Evolutionary conservation across 2,888 invertebrate genomes (phyloP), one percentile per base, ranked within the genome.

Genomic region (Drosophila melanosoma): DNA sequence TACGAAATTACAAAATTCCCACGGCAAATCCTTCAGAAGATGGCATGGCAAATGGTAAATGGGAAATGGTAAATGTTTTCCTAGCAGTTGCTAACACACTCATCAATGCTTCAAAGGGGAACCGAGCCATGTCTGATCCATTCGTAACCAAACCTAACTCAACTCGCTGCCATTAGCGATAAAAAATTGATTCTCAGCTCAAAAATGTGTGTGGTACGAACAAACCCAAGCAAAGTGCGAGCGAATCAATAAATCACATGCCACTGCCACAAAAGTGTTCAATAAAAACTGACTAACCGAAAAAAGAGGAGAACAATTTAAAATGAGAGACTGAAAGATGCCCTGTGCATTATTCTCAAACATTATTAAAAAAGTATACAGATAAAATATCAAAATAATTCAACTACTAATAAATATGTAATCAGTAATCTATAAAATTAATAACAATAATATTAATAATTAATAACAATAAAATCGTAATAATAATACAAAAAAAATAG

Each of bases 1-100:
- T 89, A 89, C 89, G 72, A 82, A 85, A 85, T 89, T 82, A 76
- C 63, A 15, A 80, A 87, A 87, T 85, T 89, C 85, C 89, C 89
- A 85, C 89, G 89, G 69, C 82, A 87, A 84, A 87, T 80, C 82
- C 87, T 84, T 79, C 82, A 77, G 83, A 38, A 60, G 61, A 81
- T 66, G 57, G 66, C 69, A 17, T 38, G 17, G 17, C 29, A 4
- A 29, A 48, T 45, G 58, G 51, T 33, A 62, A 59, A 63, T 56
- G 48, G 51, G 58, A 32, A 56, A 57, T 69, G 79, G 72, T 78
- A 73, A 84, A 87, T 86, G 81, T 78, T 68, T 86, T 64, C 71
- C 81, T 61, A 80, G 66, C 81, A 81, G 60, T 74, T 53, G 73
- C 74, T 75, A 86, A 86, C 89, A 83, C 83, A 86, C 89, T 79